Evolutionary conservation across 2,888 invertebrate genomes (phyloP).

Genomic region (Cremastinae sp.): DNA sequence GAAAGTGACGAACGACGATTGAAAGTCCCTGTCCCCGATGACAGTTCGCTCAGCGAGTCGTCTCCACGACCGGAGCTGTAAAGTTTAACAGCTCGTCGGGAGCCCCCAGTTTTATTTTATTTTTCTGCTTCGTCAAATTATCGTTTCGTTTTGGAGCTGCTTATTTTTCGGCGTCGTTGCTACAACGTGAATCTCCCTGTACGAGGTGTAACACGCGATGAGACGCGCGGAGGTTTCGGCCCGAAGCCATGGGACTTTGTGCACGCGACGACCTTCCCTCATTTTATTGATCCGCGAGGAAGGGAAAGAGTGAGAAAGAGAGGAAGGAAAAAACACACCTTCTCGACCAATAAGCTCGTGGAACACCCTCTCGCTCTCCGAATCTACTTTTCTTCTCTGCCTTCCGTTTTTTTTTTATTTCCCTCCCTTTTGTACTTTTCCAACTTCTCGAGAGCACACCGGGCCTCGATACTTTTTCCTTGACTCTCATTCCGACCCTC

Average conservation of each 20-base stretch:
- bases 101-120: constrained; percentile 25
- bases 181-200: constrained; percentile 51
- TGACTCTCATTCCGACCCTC: constrained; percentile 44
- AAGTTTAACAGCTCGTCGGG: constrained; percentile 18
- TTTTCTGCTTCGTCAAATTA: constrained; percentile 19
- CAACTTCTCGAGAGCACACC: constrained; percentile 69
- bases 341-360: constrained; percentile 76
- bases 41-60: no score
- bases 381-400: constrained; percentile 34
- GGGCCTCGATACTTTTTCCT: constrained; percentile 45
- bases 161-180: not conserved
- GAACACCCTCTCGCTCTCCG: constrained; percentile 66
- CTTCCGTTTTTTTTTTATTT: constrained; percentile 12
- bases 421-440: constrained; percentile 41
- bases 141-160: constrained; percentile 10
- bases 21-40: constrained; percentile 20
- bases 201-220: constrained; percentile 59
- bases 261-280: constrained; percentile 78
- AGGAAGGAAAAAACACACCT: constrained; percentile 58
- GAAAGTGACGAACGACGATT: constrained; percentile 18
- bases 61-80: not conserved
- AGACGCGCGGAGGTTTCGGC: constrained; percentile 66
- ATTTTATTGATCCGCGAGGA: constrained; percentile 77
- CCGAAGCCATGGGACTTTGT: constrained; percentile 72
- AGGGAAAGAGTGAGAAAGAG: constrained; percentile 32